These are phyloP conservation scores for Eilema depressum DNA, from an alignment of 2,888 invertebrate species.

Conservation along the genomic window DNA sequence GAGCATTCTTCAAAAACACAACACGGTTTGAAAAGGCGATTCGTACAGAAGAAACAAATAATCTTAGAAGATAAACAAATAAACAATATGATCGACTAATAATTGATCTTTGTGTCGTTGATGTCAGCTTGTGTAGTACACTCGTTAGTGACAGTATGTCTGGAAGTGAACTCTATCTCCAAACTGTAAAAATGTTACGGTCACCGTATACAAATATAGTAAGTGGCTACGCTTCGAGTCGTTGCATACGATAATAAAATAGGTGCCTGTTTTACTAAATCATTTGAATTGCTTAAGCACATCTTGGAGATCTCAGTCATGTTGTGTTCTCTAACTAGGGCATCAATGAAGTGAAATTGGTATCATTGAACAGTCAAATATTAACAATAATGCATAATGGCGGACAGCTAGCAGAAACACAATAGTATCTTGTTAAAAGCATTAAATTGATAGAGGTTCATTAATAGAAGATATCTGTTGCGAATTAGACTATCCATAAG, in stretches of 20 bases:
- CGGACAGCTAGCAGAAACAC: constrained; percentile 24
- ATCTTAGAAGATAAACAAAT: constrained; percentile 37
- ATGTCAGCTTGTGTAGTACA: neutral
- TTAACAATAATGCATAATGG: constrained; percentile 40
- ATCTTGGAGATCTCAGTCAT: constrained; percentile 13
- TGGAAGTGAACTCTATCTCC: constrained; percentile 1
- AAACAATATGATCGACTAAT: constrained; percentile 32
- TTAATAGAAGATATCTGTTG: neutral
- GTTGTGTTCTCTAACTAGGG: constrained; percentile 51
- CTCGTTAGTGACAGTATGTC: neutral
- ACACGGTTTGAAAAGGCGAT: constrained; percentile 15
- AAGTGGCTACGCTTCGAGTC: constrained; percentile 58
- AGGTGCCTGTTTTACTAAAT: neutral
- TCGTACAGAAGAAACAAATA: constrained; percentile 27
- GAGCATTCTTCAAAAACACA: constrained; percentile 19
- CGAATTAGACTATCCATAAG: neutral
- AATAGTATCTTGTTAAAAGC: constrained; percentile 20
- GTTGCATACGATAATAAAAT: constrained; percentile 14
- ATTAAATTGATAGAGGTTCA: constrained; percentile 29
- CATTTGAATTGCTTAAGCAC: neutral
- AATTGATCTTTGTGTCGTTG: neutral
- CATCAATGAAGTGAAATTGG: constrained; percentile 61
- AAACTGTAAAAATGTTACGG: constrained; percentile 43
- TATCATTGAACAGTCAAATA: constrained; percentile 49
- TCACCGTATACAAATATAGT: constrained; percentile 43